Conservation (phyloP, 1,140 invertebrate genomes). For the Drosophila sulfurigaster region DNA sequence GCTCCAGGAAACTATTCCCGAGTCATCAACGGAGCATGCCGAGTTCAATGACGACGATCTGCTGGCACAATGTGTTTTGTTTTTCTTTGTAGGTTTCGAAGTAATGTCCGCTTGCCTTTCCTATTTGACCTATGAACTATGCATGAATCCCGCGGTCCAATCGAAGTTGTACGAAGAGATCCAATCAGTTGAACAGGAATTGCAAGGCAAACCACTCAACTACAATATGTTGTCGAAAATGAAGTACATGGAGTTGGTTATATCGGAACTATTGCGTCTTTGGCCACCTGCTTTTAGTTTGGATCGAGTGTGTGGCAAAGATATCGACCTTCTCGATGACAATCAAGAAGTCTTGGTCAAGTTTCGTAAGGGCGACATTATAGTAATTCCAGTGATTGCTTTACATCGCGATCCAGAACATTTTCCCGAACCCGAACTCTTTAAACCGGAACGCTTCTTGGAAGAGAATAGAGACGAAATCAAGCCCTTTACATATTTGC, state of each 20-base stretch:
- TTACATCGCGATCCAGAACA: constrained; percentile 86
- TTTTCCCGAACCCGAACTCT: constrained; percentile 86
- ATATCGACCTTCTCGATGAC: constrained; percentile 63
- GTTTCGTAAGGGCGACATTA: constrained; percentile 80
- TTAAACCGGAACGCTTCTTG: constrained; percentile 86
- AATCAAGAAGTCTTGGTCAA: constrained; percentile 38
- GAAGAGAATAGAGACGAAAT: constrained; percentile 81
- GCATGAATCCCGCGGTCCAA: constrained; percentile 86
- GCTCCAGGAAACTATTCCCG: neutral
- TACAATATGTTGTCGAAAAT: constrained; percentile 86
- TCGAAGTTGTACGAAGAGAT: constrained; percentile 87
- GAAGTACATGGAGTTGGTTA: constrained; percentile 88
- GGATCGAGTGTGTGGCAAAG: constrained; percentile 85
- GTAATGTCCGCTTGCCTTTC: constrained; percentile 86
- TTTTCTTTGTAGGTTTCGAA: constrained; percentile 87
- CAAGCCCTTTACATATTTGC: constrained; percentile 71
- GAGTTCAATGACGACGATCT: constrained; percentile 79
- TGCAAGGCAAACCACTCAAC: constrained; percentile 84
- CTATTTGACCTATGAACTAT: constrained; percentile 86
- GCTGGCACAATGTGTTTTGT: constrained; percentile 81
- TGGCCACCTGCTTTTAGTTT: constrained; percentile 86
- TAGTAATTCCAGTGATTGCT: constrained; percentile 85
- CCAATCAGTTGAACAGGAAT: constrained; percentile 65
- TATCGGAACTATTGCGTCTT: constrained; percentile 86
- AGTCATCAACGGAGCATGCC: constrained; percentile 9